Conservation (phyloP, 2,113 vertebrate species). For the Gorsachius goisagi region DNA sequence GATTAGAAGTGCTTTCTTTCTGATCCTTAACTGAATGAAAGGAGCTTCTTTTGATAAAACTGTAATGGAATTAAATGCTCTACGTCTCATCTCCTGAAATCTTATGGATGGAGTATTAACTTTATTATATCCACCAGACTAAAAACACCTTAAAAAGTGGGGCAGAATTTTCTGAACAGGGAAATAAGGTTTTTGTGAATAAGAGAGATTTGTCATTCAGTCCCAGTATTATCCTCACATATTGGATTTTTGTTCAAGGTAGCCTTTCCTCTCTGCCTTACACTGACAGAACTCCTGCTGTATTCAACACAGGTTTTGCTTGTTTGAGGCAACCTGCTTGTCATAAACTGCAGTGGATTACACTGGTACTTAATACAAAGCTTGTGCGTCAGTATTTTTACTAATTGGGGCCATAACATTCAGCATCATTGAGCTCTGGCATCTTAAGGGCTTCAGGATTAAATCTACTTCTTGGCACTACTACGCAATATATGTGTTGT, state of each 20-base stretch:
- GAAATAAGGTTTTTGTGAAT: not conserved
- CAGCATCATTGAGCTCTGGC: not conserved
- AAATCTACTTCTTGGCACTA: not conserved
- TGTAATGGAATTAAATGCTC: conserved; percentile 64
- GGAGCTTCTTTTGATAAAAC: conserved; percentile 66
- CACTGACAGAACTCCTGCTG: conserved; percentile 9
- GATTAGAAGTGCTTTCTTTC: conserved; percentile 63
- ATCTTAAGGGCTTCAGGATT: not conserved
- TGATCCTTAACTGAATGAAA: conserved; percentile 63
- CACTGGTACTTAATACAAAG: not conserved
- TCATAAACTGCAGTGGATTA: not conserved
- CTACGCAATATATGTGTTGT: not conserved
- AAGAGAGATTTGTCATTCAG: not conserved
- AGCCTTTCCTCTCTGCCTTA: not conserved
- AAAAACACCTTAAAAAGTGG: conserved; percentile 17
- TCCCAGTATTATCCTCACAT: not conserved
- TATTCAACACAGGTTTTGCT: conserved; percentile 1
- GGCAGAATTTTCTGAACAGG: not conserved
- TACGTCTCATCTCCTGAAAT: conserved; percentile 43
- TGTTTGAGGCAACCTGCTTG: not conserved
- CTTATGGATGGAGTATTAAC: conserved; percentile 40
- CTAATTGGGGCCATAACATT: not conserved
- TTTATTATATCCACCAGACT: conserved; percentile 7
- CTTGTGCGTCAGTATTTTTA: not conserved
- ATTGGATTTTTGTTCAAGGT: not conserved